Conservation (phyloP, 1,140 invertebrate genomes). For the Rhynchophorus ferrugineus region DNA sequence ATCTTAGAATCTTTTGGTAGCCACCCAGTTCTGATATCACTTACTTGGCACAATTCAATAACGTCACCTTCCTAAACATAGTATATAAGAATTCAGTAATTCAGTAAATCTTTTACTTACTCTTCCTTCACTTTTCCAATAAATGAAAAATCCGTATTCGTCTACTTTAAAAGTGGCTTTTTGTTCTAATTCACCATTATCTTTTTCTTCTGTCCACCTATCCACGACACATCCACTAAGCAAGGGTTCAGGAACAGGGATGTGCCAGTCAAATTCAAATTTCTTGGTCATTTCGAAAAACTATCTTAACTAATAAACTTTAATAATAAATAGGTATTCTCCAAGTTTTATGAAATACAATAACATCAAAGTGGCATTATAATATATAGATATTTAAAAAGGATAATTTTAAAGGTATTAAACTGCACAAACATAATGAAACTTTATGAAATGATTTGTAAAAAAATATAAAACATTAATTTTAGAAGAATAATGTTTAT, state of each 20-base stretch:
- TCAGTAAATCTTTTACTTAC: constrained; percentile 48
- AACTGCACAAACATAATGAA: too few relatives aligned
- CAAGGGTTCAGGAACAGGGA: constrained; percentile 81
- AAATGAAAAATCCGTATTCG: constrained; percentile 98
- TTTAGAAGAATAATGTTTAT: too few relatives aligned
- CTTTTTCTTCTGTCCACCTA: constrained; percentile 95
- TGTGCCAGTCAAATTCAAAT: constrained; percentile 98
- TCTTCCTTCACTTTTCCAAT: constrained; percentile 95
- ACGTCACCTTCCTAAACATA: constrained; percentile 85
- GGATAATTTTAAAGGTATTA: too few relatives aligned
- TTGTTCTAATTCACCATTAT: constrained; percentile 79
- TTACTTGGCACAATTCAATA: constrained; percentile 94
- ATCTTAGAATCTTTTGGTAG: constrained; percentile 86
- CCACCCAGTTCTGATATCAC: constrained; percentile 86
- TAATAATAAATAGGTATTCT: too few relatives aligned
- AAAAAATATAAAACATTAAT: too few relatives aligned
- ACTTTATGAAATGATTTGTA: too few relatives aligned
- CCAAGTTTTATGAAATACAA: too few relatives aligned
- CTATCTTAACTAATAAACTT: too few relatives aligned
- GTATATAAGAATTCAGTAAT: constrained; percentile 1
- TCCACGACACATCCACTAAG: constrained; percentile 82
- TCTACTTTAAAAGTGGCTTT: constrained; percentile 92
- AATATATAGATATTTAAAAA: too few relatives aligned
- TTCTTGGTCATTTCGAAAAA: constrained; percentile 92
- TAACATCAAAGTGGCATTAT: too few relatives aligned